A percentile compares a stretch with the other conserved stretches of the same genome.
Evolutionary conservation across 1,140 invertebrate species (phyloP).

Genomic region (Caerostris darwini): DNA sequence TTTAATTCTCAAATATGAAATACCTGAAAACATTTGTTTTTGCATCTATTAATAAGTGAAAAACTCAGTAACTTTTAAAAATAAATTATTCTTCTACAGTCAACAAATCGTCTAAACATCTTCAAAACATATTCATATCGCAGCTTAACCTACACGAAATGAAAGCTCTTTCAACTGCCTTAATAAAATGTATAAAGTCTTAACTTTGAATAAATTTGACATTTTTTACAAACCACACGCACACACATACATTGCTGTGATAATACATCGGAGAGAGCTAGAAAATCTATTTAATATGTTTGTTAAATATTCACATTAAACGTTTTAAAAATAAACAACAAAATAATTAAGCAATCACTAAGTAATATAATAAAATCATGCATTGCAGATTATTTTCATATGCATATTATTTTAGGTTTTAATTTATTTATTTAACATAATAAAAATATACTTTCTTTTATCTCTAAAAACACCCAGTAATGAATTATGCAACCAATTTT

Average conservation of each 20-base stretch:
- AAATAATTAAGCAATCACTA: too few relatives aligned
- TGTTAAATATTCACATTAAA: too few relatives aligned
- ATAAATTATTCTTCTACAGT: background rate
- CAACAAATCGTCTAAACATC: background rate
- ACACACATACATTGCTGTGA: background rate
- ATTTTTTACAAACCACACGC: conserved; percentile 22
- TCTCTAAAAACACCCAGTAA: too few relatives aligned
- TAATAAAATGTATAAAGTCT: conserved; percentile 23
- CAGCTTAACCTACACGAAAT: background rate
- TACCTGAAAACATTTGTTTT: background rate
- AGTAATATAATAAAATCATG: too few relatives aligned
- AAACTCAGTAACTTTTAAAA: background rate
- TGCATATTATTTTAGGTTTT: too few relatives aligned
- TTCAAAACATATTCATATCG: background rate
- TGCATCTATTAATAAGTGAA: background rate
- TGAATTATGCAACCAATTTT: too few relatives aligned
- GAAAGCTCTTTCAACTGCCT: conserved; percentile 9
- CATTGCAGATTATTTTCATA: too few relatives aligned
- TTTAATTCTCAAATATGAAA: too few relatives aligned
- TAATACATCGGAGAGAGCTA: background rate
- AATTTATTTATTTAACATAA: too few relatives aligned
- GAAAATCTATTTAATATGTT: background rate
- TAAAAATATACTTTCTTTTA: too few relatives aligned
- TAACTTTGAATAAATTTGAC: conserved; percentile 35
- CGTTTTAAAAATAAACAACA: too few relatives aligned